phyloP scores from a whole-genome alignment of 2,888 invertebrate species.

The Strigamia transsilvanica region DNA sequence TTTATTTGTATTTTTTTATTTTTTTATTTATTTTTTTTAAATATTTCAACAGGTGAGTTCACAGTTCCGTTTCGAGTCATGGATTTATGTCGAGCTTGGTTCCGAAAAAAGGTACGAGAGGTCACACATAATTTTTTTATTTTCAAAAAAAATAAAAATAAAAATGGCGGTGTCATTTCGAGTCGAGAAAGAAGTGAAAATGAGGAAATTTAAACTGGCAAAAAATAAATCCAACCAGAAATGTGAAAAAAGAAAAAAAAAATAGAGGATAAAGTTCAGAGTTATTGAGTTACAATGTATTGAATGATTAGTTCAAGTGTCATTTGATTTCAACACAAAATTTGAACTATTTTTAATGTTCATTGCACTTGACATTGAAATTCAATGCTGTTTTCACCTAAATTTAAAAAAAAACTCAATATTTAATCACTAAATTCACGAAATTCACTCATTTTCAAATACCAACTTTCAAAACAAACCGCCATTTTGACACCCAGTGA shows the following conservation, averaged over 20 bases:
- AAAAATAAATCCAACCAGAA: too few relatives aligned
- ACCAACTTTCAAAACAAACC: too few relatives aligned
- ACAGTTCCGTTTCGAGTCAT: slow-evolving; percentile 37
- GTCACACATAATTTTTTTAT: neutral
- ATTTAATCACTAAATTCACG: neutral
- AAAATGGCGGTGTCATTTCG: neutral
- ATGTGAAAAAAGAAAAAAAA: neutral
- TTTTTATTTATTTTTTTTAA: neutral
- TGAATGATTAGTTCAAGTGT: neutral
- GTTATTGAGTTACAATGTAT: neutral
- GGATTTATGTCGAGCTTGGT: slow-evolving; percentile 39
- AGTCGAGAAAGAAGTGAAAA: too few relatives aligned
- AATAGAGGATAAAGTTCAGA: neutral
- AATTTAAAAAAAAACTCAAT: too few relatives aligned
- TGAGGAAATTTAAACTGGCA: neutral
- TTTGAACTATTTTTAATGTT: neutral
- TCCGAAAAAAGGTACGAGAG: slow-evolving; percentile 34
- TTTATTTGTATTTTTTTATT: too few relatives aligned
- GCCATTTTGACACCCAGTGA: too few relatives aligned
- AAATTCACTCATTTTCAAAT: neutral
- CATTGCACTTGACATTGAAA: neutral
- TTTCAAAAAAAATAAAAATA: neutral
- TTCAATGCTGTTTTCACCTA: neutral
- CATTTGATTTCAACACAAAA: neutral
- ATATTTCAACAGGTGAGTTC: slow-evolving; percentile 4